Conservation (phyloP, 1,140 invertebrate genomes). For the Ruditapes philippinarum region DNA sequence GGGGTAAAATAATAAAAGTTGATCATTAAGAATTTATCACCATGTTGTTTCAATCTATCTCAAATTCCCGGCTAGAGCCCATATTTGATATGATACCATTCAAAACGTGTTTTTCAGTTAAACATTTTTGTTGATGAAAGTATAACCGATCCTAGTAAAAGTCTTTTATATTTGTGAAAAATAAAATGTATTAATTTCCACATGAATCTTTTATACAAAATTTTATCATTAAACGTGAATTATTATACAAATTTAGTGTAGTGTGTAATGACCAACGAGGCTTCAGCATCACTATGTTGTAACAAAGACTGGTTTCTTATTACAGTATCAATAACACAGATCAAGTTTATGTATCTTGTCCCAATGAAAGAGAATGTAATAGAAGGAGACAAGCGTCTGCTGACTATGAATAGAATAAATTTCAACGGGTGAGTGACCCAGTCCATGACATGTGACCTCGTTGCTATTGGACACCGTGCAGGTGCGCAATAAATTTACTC, state of each 20-base stretch:
- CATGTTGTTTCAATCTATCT: too few species aligned
- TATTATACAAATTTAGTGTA: slow-evolving; percentile 52
- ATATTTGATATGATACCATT: too few species aligned
- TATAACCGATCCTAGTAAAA: neutral
- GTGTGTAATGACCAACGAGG: slow-evolving; percentile 16
- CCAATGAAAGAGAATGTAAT: slow-evolving; percentile 32
- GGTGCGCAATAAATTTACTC: neutral
- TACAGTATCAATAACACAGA: slow-evolving; percentile 40
- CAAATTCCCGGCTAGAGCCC: too few species aligned
- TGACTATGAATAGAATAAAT: neutral
- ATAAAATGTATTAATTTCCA: slow-evolving; percentile 2
- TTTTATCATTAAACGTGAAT: slow-evolving; percentile 42
- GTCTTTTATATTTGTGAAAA: neutral
- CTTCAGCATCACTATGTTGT: neutral
- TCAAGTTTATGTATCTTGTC: slow-evolving; percentile 51
- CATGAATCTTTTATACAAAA: slow-evolving; percentile 33
- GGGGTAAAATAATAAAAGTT: too few species aligned
- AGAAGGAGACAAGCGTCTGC: slow-evolving; percentile 24
- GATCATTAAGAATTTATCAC: too few species aligned
- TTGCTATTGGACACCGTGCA: slow-evolving; percentile 27
- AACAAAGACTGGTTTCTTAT: slow-evolving; percentile 43
- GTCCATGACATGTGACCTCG: slow-evolving; percentile 35
- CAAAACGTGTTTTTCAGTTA: too few species aligned
- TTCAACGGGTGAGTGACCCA: slow-evolving; percentile 44
- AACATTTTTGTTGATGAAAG: too few species aligned